Base-by-base conservation (phyloP, 2,888 invertebrate genomes). In the Mactromeris polynyma region DNA sequence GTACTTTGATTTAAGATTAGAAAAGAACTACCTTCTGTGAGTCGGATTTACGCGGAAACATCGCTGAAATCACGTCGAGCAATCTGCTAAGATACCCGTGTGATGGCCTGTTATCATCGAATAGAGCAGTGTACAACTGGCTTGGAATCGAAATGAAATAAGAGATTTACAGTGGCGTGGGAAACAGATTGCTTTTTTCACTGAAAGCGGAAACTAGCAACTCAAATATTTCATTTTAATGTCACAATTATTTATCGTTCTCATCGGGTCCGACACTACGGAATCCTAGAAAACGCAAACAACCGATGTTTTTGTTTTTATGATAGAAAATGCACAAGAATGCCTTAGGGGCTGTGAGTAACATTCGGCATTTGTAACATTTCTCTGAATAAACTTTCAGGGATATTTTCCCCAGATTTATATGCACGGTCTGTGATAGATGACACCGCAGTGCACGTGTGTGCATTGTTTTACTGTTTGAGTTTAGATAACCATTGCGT, bases 241-340 rank as follows among this genome's bases (percentile, higher is more conserved):
- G 91, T 91, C 91, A 91, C 79, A 87, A 58, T 87, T 85, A 69
- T 79, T 90, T 85, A 81, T 89, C 86, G 58, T 83, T 83, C 79
- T 19, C 80, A 64, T 73, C 36, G 17, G 73, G 19, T 14, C 73
- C 73, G 73, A 73, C 73, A 73, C 73, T 19, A 14, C 2, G 73
- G 33, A 73, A 33, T 33, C 73, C 33, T 17, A 36, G 33, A 33
- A 73, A 33, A 33, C 36, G 73, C 64, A 77, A 83, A 77, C 83
- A 83, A 83, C 77, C 77, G n/a, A 33, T 77, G 26, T 42, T 64
- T 46, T 64, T 77, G 51, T 77, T 77, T 73, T 83, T 73, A 83
- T 77, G 83, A 58, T 51, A 73, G 77, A 83, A 83, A 77, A 73
- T 33, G 42, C 46, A 33, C 73, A 42, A 26, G 46, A n/a, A 77